These are phyloP conservation scores for Craniophora ligustri DNA, from an alignment of 2,888 invertebrate genomes.

Conservation along the genomic window DNA sequence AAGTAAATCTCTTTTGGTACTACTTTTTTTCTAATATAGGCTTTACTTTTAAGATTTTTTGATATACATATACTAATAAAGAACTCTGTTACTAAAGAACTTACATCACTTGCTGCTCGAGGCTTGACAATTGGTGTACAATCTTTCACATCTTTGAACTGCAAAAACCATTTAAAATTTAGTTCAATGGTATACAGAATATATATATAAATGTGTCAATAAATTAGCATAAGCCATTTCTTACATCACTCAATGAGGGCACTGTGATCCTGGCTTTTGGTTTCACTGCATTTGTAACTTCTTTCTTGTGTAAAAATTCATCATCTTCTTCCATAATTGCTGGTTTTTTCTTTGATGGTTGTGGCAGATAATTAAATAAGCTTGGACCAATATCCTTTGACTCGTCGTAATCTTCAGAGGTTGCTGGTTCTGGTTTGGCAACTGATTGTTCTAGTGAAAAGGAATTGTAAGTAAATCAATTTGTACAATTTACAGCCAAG, in stretches of 20 bases:
- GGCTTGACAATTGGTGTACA: conserved; percentile 76
- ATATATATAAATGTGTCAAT: no score
- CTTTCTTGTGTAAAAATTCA: conserved; percentile 90
- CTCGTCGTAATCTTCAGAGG: conserved; percentile 8
- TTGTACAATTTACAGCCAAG: neutral
- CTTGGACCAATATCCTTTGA: conserved; percentile 46
- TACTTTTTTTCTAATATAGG: no score
- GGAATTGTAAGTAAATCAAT: neutral
- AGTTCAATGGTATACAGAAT: neutral
- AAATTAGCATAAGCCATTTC: conserved; percentile 32
- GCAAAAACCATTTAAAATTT: conserved; percentile 27
- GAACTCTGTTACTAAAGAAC: no score
- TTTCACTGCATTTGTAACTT: conserved; percentile 70
- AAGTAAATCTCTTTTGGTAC: no score
- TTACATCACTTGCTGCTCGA: conserved; percentile 85
- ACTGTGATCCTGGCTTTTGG: conserved; percentile 90
- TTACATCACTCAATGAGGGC: conserved; percentile 91
- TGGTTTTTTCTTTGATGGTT: conserved; percentile 77
- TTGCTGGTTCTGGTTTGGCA: conserved; percentile 12
- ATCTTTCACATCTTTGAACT: conserved; percentile 90
- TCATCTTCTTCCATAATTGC: conserved; percentile 89
- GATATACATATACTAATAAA: no score
- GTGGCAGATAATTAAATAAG: conserved; percentile 83
- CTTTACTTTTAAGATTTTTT: no score
- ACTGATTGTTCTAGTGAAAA: conserved; percentile 28